Evolutionary conservation across 2,113 vertebrate genomes (phyloP), one percentile per base, ranked within the genome.

Genomic region (Anarhynchus alexandrinus): DNA sequence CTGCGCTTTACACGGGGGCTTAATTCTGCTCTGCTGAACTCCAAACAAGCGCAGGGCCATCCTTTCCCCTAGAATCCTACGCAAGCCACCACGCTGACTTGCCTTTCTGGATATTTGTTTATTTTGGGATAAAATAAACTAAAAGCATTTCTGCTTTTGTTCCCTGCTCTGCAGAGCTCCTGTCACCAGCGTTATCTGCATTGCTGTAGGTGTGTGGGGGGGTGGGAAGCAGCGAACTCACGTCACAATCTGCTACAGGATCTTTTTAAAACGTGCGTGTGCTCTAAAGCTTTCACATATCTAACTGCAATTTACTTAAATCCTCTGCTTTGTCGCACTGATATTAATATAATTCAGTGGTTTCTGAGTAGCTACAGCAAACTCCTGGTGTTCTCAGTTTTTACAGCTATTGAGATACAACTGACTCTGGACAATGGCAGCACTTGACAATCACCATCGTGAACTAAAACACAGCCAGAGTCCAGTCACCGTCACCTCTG

Each of bases 231-330:
- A 36, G n/a, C 26, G 15, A 64, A 27, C 22, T 25, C 43, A 1
- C 4, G 0, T 16, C 74, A 15, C 38, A 18, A 15, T 3, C 38
- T 54, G 59, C 74, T 15, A 16, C 9, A 13, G 45, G 61, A n/a
- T 12, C 9, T 32, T 59, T 61, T 36, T 8, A 25, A 27, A 49
- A 49, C 1, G 1, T 2, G 25, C 0, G 1, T 3, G 10, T 12
- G 38, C 71, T 58, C 73, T 34, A 40, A 40, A 61, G n/a, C 66
- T 27, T 36, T 32, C 40, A 18, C 11, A 4, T 26, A 6, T 13
- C 15, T 6, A 40, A 36, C 15, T 10, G 72, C 36, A 15, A 22
- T 17, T 29, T 32, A 15, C 43, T 14, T 6, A 15, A 52, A 43
- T 5, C 29, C 58, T 6, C 4, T 4, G 47, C 32, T 42, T n/a